Evolutionary conservation across 2,113 vertebrate genomes (phyloP).

Genomic region (Eretmochelys imbricata): DNA sequence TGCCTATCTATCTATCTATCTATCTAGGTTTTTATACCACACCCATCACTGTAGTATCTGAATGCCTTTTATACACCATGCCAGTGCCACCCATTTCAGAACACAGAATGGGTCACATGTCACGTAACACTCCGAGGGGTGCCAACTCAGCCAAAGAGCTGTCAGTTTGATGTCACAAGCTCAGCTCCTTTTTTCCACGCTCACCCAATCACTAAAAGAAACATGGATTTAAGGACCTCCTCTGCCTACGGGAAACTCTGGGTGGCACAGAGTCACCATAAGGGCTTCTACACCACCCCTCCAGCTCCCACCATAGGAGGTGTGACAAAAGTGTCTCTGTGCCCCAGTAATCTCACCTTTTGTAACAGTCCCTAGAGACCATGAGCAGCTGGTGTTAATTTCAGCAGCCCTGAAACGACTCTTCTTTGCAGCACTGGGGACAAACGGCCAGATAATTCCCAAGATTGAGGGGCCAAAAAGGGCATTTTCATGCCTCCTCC

Average conservation of each 20-base stretch:
- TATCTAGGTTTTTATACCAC: conserved; percentile 5
- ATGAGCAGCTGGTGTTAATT: background rate
- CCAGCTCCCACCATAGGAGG: background rate
- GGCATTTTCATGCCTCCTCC: background rate
- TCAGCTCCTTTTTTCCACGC: background rate
- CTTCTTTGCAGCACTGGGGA: background rate
- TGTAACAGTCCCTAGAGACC: background rate
- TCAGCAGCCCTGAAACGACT: background rate
- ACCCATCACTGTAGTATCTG: background rate
- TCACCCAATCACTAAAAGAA: background rate
- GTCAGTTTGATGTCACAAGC: background rate
- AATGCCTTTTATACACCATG: background rate
- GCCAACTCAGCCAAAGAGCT: background rate
- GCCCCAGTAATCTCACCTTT: background rate
- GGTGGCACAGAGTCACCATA: background rate
- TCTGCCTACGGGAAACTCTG: background rate
- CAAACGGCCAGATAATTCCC: background rate
- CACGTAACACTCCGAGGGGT: background rate
- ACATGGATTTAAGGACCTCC: fast-evolving
- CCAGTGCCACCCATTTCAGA: background rate
- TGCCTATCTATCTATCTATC: conserved; percentile 1
- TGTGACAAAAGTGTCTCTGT: background rate
- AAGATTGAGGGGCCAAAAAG: background rate
- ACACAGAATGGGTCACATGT: background rate
- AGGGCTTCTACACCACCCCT: background rate